A percentile compares a stretch with the other conserved stretches of the same genome.
Evolutionary conservation across 2,113 vertebrate species (phyloP).

Genomic region (Typhlomys cinereus): DNA sequence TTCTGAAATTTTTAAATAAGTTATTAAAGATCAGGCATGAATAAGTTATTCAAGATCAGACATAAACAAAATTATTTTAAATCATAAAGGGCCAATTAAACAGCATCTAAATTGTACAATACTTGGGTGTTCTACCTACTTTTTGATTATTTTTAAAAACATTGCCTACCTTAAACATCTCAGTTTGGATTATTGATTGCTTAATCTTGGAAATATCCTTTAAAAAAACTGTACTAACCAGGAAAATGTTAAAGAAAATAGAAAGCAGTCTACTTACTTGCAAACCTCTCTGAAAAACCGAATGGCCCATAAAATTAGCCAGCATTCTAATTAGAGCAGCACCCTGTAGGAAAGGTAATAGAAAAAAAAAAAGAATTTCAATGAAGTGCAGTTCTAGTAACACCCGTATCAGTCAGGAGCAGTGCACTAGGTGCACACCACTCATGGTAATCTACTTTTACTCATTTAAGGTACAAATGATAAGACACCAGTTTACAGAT

Average conservation of each 20-base stretch:
- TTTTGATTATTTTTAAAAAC: not conserved
- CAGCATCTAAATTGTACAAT: not conserved
- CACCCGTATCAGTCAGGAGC: not conserved
- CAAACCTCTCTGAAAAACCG: slow-evolving; percentile 94
- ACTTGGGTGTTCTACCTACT: slow-evolving; percentile 1
- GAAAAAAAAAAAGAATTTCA: slow-evolving; percentile 52
- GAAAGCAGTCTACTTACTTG: slow-evolving; percentile 91
- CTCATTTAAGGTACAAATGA: slow-evolving; percentile 24
- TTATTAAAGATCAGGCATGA: not conserved
- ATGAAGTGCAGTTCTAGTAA: slow-evolving; percentile 25
- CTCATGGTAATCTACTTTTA: not conserved
- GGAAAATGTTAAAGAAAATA: slow-evolving; percentile 42
- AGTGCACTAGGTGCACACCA: slow-evolving; percentile 19
- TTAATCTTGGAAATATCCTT: slow-evolving; percentile 26
- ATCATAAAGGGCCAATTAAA: slow-evolving; percentile 43
- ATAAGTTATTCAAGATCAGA: slow-evolving; percentile 22
- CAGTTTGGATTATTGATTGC: not conserved
- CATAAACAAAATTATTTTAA: slow-evolving; percentile 43
- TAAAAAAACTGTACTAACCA: slow-evolving; percentile 51
- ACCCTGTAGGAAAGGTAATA: slow-evolving; percentile 86
- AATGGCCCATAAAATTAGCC: slow-evolving; percentile 97
- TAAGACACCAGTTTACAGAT: not conserved
- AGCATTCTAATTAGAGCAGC: slow-evolving; percentile 98
- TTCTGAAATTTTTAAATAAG: slow-evolving; percentile 24
- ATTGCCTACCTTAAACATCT: not conserved